Base-by-base conservation (phyloP, 2,888 invertebrate species). In the Pelosia muscerda region DNA sequence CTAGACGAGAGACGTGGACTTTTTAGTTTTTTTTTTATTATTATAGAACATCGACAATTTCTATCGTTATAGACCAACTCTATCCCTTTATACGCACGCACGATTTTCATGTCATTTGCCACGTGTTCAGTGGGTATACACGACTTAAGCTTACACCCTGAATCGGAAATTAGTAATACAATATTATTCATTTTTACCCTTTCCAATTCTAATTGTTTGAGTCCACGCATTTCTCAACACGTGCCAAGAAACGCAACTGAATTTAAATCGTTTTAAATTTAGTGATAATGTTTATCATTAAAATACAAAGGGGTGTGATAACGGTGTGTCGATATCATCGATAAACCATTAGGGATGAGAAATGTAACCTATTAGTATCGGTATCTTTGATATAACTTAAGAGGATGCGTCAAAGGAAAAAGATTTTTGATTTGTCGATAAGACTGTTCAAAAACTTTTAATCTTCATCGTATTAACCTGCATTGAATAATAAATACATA, bases 81-180 rank as follows among this genome's bases (percentile, higher is more conserved):
- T 89, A 88, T 75, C 69, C 75, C 82, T 84, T 81, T 81, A 86
- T 86, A 85, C 86, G 82, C 86, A 88, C 84, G 87, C 94, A 95
- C 94, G 94, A 94, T 92, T 93, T 92, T 89, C 92, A 91, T 94
- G 94, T 94, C 87, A 77, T 78, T 86, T 87, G 93, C 94, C 94
- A 95, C 94, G 94, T 94, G 94, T 92, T 87, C 86, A 83, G 86
- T 84, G 88, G 85, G 75, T 84, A 88, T 88, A 95, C 94, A 95
- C 94, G 94, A 95, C 94, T 76, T 70, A 73, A 80, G 85, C 81
- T 81, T 86, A 88, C 91, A 89, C 88, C 89, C 90, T 91, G 94
- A 92, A 95, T 95, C 88, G 88, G 73, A 88, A 86, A 93, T 92
- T 85, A 90, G 88, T 86, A 85, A 75, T 87, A 90, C 89, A 87